phyloP scores from a whole-genome alignment of 2,888 invertebrate species.

The Diarsia brunnea region DNA sequence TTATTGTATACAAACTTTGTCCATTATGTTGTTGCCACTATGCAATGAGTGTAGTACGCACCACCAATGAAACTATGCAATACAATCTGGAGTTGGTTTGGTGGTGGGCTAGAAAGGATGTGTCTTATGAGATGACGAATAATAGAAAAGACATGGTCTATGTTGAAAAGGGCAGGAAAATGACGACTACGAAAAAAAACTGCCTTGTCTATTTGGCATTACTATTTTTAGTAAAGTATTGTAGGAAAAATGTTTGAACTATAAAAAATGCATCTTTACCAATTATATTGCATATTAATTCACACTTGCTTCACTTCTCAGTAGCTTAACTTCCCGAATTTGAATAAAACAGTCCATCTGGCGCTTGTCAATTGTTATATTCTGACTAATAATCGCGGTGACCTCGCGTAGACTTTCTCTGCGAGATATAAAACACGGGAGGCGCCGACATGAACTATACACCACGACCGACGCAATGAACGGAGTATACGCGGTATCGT shows the following conservation, averaged over 20 bases:
- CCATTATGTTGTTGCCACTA: too few species aligned
- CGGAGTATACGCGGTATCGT: slow-evolving; percentile 31
- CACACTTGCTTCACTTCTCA: not conserved
- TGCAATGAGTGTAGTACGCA: too few species aligned
- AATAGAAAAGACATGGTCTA: too few species aligned
- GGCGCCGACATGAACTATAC: slow-evolving; percentile 75
- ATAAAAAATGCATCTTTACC: not conserved
- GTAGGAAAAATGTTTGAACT: too few species aligned
- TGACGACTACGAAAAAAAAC: too few species aligned
- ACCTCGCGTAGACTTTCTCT: slow-evolving; percentile 81
- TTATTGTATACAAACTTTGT: too few species aligned
- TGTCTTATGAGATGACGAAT: too few species aligned
- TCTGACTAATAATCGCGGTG: slow-evolving; percentile 73
- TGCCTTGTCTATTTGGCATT: too few species aligned
- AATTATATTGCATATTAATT: not conserved
- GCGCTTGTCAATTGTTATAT: slow-evolving; percentile 65
- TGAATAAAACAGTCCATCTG: slow-evolving; percentile 24
- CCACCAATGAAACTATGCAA: too few species aligned
- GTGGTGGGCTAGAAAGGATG: too few species aligned
- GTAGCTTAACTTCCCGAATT: not conserved
- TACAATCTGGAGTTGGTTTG: too few species aligned
- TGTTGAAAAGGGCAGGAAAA: too few species aligned
- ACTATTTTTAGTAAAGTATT: not conserved
- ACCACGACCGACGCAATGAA: slow-evolving; percentile 69
- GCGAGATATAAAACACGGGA: slow-evolving; percentile 73